phyloP scores from a whole-genome alignment of 2,797 vertebrate genomes.

The Adelosebastes latens region DNA sequence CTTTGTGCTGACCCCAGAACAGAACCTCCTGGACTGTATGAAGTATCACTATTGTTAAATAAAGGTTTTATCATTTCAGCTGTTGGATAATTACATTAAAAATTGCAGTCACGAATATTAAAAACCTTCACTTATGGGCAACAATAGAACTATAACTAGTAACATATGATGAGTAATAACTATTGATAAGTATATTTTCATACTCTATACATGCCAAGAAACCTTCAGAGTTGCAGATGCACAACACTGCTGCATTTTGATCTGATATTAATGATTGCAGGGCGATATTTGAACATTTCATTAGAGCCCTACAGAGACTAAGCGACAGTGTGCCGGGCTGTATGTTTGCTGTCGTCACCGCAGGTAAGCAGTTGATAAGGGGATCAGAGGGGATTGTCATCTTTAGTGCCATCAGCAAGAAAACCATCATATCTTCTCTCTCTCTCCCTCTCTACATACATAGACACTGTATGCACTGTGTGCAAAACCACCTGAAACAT shows the following conservation, averaged over 20 bases:
- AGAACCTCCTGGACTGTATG: too few relatives aligned
- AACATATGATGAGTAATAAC: background rate
- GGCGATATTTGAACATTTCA: background rate
- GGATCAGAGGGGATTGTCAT: constrained; percentile 80
- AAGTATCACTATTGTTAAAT: background rate
- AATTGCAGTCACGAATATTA: background rate
- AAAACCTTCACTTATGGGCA: background rate
- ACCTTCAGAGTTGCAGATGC: background rate
- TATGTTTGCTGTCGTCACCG: constrained; percentile 76
- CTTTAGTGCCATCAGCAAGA: constrained; percentile 49
- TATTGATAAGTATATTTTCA: background rate
- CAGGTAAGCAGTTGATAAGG: constrained; percentile 78
- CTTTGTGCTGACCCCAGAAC: background rate
- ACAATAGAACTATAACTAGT: background rate
- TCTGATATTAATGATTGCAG: background rate
- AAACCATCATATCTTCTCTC: constrained; percentile 30
- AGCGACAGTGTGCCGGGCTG: constrained; percentile 23
- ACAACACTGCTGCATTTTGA: background rate
- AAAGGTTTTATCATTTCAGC: background rate
- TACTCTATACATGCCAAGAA: background rate
- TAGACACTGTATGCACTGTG: background rate
- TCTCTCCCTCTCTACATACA: background rate
- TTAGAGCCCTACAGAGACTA: constrained; percentile 1
- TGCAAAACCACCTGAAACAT: background rate
- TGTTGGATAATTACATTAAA: background rate